These are phyloP conservation scores for Sarcophaga carnaria DNA, from an alignment of 2,888 invertebrate species.

Conservation along the genomic window DNA sequence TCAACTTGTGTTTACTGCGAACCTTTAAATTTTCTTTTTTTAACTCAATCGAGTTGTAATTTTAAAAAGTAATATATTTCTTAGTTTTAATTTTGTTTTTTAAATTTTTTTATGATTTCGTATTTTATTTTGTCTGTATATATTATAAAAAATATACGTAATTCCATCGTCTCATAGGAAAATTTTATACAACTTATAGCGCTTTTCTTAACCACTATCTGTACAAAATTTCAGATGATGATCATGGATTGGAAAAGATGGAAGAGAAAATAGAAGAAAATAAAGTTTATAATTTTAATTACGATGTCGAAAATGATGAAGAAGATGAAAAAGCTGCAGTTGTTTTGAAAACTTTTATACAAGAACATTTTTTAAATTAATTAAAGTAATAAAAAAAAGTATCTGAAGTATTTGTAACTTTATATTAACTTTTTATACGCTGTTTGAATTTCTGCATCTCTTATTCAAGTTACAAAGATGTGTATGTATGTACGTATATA, in stretches of 20 bases:
- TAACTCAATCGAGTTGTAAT: background rate
- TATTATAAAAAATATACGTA: too few relatives aligned
- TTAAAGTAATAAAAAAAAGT: background rate
- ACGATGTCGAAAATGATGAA: background rate
- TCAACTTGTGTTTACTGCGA: background rate
- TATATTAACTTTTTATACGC: too few relatives aligned
- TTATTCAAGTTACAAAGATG: background rate
- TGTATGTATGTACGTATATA: background rate
- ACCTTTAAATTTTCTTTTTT: too few relatives aligned
- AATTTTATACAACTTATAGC: too few relatives aligned
- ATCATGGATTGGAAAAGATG: background rate
- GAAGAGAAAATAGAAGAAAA: background rate
- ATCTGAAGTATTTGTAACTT: too few relatives aligned
- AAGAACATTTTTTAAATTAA: background rate
- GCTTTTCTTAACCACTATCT: background rate
- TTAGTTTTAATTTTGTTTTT: background rate
- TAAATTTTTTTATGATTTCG: background rate
- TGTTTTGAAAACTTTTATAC: conserved; percentile 4
- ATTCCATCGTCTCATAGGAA: too few relatives aligned
- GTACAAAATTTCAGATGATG: conserved; percentile 3
- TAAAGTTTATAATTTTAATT: background rate
- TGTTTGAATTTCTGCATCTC: background rate
- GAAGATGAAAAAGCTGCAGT: background rate
- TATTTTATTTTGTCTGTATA: too few relatives aligned
- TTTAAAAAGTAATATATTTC: background rate